phyloP scores from a whole-genome alignment of 2,888 invertebrate genomes.

The Hylaea fasciaria region DNA sequence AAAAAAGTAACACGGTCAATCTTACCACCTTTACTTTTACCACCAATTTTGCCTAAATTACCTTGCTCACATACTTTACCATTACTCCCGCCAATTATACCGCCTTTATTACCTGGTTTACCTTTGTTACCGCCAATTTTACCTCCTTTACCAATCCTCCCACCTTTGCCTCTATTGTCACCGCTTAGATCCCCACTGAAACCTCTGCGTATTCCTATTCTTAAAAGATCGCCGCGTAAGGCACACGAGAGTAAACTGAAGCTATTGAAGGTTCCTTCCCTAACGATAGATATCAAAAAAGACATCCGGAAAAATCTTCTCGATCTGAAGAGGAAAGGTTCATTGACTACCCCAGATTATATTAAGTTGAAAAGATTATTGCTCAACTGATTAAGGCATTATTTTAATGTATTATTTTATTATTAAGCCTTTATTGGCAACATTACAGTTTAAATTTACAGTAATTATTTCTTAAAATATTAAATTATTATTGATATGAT shows the following conservation, averaged over 20 bases:
- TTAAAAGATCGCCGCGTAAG: constrained; percentile 49
- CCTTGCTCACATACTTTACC: constrained; percentile 46
- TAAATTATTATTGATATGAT: no score
- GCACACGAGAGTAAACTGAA: constrained; percentile 51
- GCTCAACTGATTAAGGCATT: constrained; percentile 38
- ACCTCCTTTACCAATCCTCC: constrained; percentile 42
- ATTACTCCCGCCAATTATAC: constrained; percentile 39
- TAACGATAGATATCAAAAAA: constrained; percentile 37
- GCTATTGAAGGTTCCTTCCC: constrained; percentile 40
- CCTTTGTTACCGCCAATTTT: constrained; percentile 47
- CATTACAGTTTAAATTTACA: no score
- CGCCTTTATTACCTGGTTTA: constrained; percentile 42
- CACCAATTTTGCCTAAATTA: constrained; percentile 42
- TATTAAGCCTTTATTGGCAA: no score
- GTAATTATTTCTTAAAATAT: no score
- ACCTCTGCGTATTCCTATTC: constrained; percentile 52
- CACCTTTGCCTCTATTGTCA: constrained; percentile 39
- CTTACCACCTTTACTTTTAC: constrained; percentile 42
- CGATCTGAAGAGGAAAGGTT: constrained; percentile 58
- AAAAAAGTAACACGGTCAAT: constrained; percentile 40
- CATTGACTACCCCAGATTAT: constrained; percentile 58
- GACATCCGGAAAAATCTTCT: constrained; percentile 54
- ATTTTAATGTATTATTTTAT: no score
- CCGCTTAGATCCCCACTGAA: constrained; percentile 41
- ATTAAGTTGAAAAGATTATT: constrained; percentile 59